Conservation (phyloP, 2,797 vertebrate genomes). For the Thamnophis elegans region DNA sequence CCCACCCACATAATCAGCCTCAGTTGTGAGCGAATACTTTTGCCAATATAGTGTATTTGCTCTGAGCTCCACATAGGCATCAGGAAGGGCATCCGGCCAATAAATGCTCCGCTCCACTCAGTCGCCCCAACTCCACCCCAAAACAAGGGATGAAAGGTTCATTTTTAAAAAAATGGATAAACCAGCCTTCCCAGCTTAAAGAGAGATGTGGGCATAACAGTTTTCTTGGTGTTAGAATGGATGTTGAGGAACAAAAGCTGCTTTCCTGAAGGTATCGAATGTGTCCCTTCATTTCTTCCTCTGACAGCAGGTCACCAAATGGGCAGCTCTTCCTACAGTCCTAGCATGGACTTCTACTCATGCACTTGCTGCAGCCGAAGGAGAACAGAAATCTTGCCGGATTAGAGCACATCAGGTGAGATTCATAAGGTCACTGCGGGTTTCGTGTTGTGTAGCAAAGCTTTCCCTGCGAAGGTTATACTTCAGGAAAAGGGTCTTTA, state of each 20-base stretch:
- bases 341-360: slow-evolving; percentile 79
- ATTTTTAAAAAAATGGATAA: neutral
- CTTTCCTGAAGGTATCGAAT: slow-evolving; percentile 30
- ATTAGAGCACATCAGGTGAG: slow-evolving; percentile 70
- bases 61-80: no score
- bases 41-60: no score
- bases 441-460: neutral
- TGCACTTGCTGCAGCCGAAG: slow-evolving; percentile 70
- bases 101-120: no score
- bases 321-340: slow-evolving; percentile 77
- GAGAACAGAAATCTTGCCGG: slow-evolving; percentile 50
- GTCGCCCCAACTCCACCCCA: no score
- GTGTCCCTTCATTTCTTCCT: slow-evolving; percentile 6
- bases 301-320: slow-evolving; percentile 74
- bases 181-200: neutral
- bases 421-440: slow-evolving; percentile 11
- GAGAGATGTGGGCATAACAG: neutral
- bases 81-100: no score
- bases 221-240: neutral
- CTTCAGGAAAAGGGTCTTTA: neutral
- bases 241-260: neutral
- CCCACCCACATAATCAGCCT: no score
- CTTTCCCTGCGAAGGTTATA: neutral
- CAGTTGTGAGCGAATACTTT: no score
- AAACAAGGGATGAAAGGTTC: no score